Conservation (phyloP, 1,140 invertebrate species). For the Acromyrmex heyeri region DNA sequence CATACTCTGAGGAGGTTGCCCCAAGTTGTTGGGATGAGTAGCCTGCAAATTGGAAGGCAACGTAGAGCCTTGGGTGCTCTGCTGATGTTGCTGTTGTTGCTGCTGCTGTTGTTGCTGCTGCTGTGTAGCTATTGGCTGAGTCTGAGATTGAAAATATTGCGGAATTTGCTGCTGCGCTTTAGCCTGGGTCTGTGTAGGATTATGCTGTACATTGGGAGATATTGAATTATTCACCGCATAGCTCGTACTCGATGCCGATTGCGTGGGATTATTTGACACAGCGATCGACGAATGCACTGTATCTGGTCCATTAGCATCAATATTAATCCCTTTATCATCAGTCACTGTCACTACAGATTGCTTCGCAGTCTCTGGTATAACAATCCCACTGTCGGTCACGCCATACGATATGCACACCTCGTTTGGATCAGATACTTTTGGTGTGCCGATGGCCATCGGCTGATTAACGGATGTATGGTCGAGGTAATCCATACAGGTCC, state of each 20-base stretch:
- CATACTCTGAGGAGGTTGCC: constrained; percentile 87
- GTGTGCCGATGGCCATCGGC: constrained; percentile 81
- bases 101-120: constrained; percentile 74
- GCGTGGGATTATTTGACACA: constrained; percentile 70
- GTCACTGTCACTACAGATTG: constrained; percentile 73
- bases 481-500: constrained; percentile 98
- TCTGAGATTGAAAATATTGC: constrained; percentile 79
- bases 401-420: constrained; percentile 86
- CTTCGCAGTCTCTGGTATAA: constrained; percentile 80
- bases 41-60: constrained; percentile 88
- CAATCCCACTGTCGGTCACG: constrained; percentile 83
- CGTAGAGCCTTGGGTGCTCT: constrained; percentile 85
- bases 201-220: constrained; percentile 76
- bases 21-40: constrained; percentile 85
- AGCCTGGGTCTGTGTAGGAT: constrained; percentile 71
- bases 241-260: constrained; percentile 69
- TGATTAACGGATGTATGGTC: constrained; percentile 92
- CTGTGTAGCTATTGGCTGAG: constrained; percentile 69
- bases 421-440: constrained; percentile 84
- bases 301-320: constrained; percentile 83
- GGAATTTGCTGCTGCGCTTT: constrained; percentile 79
- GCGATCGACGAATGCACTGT: constrained; percentile 74
- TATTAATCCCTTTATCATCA: constrained; percentile 78
- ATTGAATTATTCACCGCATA: constrained; percentile 76
- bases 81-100: constrained; percentile 70